A percentile compares a stretch with the other conserved stretches of the same genome.
phyloP scores from a whole-genome alignment of 2,113 vertebrate species.

The Himantopus leucocephalus region DNA sequence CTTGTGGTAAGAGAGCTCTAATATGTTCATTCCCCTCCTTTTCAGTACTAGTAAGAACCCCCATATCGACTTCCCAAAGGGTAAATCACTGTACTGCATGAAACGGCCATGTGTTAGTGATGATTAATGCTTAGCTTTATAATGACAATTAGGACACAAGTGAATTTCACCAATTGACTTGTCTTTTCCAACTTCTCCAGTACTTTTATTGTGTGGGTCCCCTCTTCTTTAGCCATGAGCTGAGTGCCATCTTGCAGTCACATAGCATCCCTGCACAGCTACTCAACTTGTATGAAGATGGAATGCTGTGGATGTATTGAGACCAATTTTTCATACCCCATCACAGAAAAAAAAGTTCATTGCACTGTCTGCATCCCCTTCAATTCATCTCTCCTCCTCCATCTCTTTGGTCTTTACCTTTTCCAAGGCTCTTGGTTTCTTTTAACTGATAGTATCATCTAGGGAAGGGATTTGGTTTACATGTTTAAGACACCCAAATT shows the following conservation, averaged over 20 bases:
- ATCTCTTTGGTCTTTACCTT: not conserved
- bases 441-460: not conserved
- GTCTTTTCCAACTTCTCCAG: not conserved
- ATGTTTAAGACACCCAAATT: not conserved
- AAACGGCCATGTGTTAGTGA: not conserved
- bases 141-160: not conserved
- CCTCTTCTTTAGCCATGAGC: not conserved
- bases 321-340: not conserved
- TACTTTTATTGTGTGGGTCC: not conserved
- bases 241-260: not conserved
- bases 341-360: not conserved
- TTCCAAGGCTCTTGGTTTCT: not conserved
- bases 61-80: slow-evolving; percentile 17
- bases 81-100: slow-evolving; percentile 7
- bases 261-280: not conserved
- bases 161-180: not conserved
- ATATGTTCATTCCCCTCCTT: not conserved
- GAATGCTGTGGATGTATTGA: not conserved
- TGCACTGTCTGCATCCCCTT: not conserved
- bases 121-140: not conserved
- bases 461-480: not conserved
- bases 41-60: slow-evolving; percentile 20
- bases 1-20: not conserved
- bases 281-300: not conserved
- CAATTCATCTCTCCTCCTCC: not conserved